A percentile compares a stretch with the other conserved stretches of the same genome.
Conservation (phyloP, 2,113 vertebrate species). For the Perca schrenkii region DNA sequence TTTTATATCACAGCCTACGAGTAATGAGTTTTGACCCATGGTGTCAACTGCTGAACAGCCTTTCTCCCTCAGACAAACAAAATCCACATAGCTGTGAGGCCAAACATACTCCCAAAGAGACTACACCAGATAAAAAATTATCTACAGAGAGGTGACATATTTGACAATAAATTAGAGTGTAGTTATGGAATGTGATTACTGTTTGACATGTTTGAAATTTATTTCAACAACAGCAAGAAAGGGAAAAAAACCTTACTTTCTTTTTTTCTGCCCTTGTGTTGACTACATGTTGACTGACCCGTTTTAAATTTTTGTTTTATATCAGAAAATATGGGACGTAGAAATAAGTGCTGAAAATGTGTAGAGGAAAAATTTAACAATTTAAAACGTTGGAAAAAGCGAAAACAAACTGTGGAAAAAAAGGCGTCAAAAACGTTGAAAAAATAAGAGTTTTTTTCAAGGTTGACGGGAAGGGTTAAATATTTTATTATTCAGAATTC, state of each 20-base stretch:
- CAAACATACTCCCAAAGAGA: conserved; percentile 41
- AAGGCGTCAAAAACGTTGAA: no score
- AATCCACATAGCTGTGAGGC: conserved; percentile 21
- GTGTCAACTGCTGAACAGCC: conserved; percentile 54
- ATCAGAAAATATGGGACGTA: no score
- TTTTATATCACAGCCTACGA: conserved; percentile 48
- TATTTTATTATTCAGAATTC: neutral
- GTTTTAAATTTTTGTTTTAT: no score
- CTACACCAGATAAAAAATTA: conserved; percentile 12
- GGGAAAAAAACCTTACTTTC: neutral
- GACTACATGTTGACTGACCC: no score
- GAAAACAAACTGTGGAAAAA: no score
- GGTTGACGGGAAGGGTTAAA: no score
- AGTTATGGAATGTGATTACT: neutral
- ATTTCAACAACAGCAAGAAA: neutral
- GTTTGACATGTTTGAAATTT: neutral
- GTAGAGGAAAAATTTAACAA: no score
- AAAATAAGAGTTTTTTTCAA: no score
- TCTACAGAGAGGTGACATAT: conserved; percentile 13
- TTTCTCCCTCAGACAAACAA: conserved; percentile 44
- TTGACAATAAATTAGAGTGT: neutral
- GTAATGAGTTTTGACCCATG: conserved; percentile 66
- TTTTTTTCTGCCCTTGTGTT: neutral
- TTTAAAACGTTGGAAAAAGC: no score
- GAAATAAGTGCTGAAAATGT: no score